Evolutionary conservation across 2,113 vertebrate species (phyloP).

Genomic region (Dromiciops gliroides): DNA sequence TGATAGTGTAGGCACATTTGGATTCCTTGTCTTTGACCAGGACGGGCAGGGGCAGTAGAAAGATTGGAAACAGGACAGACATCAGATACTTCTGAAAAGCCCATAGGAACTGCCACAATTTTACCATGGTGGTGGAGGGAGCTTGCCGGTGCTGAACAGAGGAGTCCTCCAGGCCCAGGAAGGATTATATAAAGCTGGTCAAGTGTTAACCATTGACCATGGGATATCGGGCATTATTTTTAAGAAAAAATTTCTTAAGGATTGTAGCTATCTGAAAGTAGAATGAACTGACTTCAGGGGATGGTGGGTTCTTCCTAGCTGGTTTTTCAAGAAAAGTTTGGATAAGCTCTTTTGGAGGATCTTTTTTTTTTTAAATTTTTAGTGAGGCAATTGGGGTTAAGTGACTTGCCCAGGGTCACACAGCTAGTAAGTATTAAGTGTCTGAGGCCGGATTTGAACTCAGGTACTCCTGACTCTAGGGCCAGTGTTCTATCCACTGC

Average conservation of each 20-base stretch:
- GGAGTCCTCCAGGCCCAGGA: not conserved
- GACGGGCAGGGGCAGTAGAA: constrained; percentile 89
- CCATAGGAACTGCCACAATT: constrained; percentile 79
- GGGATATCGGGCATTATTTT: constrained; percentile 81
- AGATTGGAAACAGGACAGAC: constrained; percentile 81
- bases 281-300: no score
- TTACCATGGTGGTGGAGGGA: constrained; percentile 77
- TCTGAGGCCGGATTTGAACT: no score
- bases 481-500: no score
- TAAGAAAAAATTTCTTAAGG: no score
- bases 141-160: constrained; percentile 56
- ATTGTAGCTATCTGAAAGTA: no score
- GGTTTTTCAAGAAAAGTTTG: not conserved
- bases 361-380: no score
- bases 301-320: not conserved
- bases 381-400: no score
- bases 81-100: constrained; percentile 88
- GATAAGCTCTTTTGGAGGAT: not conserved
- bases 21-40: constrained; percentile 80
- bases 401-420: no score
- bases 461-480: no score
- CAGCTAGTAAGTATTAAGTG: no score
- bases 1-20: no score
- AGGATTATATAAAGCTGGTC: constrained; percentile 82
- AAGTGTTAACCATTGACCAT: constrained; percentile 84